Base-by-base conservation (phyloP, 2,888 invertebrate species). In the Rotaria sp. region DNA sequence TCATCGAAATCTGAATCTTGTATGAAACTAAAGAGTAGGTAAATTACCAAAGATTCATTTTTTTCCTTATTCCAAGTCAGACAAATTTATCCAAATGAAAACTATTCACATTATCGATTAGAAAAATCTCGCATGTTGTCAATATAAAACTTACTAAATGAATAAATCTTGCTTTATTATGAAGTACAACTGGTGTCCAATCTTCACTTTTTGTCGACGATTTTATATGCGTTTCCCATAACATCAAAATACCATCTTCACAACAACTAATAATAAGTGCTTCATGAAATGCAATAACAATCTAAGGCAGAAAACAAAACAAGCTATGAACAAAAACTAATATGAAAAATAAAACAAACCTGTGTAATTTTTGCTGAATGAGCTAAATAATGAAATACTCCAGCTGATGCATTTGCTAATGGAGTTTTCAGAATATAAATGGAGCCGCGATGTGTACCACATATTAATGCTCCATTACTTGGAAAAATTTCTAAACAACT, bases 221-320 rank as follows among this genome's bases (percentile, higher is more conserved):
- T 45, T 45, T 80, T 8, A n/a, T 13, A 1, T 41, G 45, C n/a
- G 80, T 45, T 26, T n/a, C 80, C 80, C 80, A 80, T 80, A 80
- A 45, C 26, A 80, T 45, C 45, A 80, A n/a, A 41, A 80, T 24
- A 15, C 80, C 80, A 80, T 80, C 80, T 80, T 80, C 80, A n/a
- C 80, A 80, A 5, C 45, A 45, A 26, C 26, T 80, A n/a, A 45
- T 45, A n/a, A 80, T 45, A 10, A 80, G 15, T 26, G 45, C 41
- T 80, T 80, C 80, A 45, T 80, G 41, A 45, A 80, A 80, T n/a
- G 80, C 80, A 41, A 80, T n/a, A 41, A n/a, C 45, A 10, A 80
- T 80, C 80, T 80, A 45, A 10, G 2, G 21, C 5, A 21, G 38
- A 1, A n/a, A 15, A 26, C 1, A 0, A n/a, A 45, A 18, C 4